Evolutionary conservation across 2,888 invertebrate species (phyloP).

Genomic region (Diloba caeruleocephala): DNA sequence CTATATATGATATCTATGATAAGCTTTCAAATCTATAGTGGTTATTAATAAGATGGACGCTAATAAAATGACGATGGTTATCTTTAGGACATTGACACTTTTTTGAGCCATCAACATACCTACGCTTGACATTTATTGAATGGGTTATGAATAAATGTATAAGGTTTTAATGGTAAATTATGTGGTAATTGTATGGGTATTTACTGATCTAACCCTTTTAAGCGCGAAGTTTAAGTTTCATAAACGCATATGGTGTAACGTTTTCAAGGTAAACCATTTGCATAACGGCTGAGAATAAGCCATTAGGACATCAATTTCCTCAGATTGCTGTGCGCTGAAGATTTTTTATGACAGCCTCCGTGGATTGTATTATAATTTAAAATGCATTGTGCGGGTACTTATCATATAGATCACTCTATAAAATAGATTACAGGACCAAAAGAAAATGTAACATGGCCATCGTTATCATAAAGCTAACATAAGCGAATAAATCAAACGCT

Average conservation of each 20-base stretch:
- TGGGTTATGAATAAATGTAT: constrained; percentile 43
- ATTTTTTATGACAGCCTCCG: constrained; percentile 48
- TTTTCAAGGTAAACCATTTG: constrained; percentile 40
- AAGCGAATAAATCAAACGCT: constrained; percentile 70
- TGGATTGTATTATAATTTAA: constrained; percentile 57
- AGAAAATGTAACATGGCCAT: constrained; percentile 62
- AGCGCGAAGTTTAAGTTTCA: constrained; percentile 37
- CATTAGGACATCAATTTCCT: constrained; percentile 12
- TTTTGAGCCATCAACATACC: constrained; percentile 36
- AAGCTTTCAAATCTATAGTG: constrained; percentile 63
- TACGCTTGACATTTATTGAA: constrained; percentile 40
- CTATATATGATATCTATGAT: constrained; percentile 52
- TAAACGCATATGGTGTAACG: constrained; percentile 21
- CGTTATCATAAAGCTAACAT: constrained; percentile 66
- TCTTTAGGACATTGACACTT: constrained; percentile 51
- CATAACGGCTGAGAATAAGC: constrained; percentile 29
- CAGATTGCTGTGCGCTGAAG: constrained; percentile 26
- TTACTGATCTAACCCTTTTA: constrained; percentile 34
- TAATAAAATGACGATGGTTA: constrained; percentile 43
- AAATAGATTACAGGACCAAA: constrained; percentile 60
- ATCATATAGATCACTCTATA: constrained; percentile 64
- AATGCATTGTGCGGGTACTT: constrained; percentile 64
- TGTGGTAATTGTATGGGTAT: constrained; percentile 38
- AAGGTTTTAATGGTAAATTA: constrained; percentile 37
- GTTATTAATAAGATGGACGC: constrained; percentile 59